phyloP scores from a whole-genome alignment of 2,797 vertebrate species.

The Muscicapa striata region DNA sequence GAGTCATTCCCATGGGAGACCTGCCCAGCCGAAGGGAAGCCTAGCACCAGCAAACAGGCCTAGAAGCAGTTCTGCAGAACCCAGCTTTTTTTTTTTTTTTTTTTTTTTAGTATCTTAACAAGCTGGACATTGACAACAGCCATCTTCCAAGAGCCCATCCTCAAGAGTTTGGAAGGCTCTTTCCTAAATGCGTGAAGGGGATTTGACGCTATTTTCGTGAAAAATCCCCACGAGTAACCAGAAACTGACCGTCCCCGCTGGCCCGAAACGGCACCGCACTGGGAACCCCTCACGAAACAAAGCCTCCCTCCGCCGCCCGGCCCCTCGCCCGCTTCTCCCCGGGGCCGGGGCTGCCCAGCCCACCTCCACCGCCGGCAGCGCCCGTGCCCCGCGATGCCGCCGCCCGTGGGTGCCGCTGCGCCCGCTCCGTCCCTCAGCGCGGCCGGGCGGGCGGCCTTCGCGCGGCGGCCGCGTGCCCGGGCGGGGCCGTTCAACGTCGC shows the following conservation, averaged over 20 bases:
- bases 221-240: not conserved
- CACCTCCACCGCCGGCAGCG: not conserved
- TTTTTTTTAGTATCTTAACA: not conserved
- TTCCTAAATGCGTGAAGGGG: not conserved
- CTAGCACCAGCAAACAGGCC: not conserved
- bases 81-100: no score
- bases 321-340: not conserved
- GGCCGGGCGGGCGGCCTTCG: not conserved
- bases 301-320: not conserved
- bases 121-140: not conserved
- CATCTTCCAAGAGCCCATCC: not conserved
- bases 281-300: accelerated
- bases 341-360: not conserved
- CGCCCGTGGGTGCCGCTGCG: not conserved
- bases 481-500: not conserved
- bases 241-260: not conserved
- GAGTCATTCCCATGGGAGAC: accelerated
- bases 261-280: accelerated
- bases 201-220: not conserved
- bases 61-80: accelerated
- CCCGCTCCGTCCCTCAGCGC: not conserved
- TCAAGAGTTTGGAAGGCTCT: not conserved
- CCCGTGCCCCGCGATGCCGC: not conserved
- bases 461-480: not conserved
- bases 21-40: not conserved